Conservation (phyloP, 2,888 invertebrate genomes). For the Protophormia terraenovae region DNA sequence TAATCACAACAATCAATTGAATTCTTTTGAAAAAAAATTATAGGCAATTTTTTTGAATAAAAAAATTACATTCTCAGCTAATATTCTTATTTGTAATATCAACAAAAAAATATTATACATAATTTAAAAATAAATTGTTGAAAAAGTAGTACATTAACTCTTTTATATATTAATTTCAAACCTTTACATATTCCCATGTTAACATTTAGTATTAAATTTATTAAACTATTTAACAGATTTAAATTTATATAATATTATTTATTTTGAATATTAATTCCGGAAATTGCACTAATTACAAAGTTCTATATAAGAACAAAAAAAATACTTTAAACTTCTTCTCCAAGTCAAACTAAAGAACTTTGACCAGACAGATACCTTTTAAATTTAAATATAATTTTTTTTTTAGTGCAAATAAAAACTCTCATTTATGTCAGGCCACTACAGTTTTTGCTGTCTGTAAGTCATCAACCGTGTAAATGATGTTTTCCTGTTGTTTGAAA, state of each 20-base stretch:
- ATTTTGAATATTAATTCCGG: slow-evolving; percentile 41
- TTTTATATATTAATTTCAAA: no score
- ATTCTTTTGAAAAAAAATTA: neutral
- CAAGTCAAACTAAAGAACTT: slow-evolving; percentile 7
- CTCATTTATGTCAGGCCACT: slow-evolving; percentile 1
- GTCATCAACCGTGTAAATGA: slow-evolving; percentile 55
- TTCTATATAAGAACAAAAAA: neutral
- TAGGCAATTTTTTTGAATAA: neutral
- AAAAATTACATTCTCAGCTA: neutral
- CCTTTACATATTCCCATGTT: no score
- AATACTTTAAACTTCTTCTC: neutral
- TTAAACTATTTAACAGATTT: neutral
- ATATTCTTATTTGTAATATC: no score
- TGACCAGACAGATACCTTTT: slow-evolving; percentile 43
- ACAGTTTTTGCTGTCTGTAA: slow-evolving; percentile 8
- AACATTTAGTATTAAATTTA: neutral
- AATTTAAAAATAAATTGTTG: no score
- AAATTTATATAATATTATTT: neutral
- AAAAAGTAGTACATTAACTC: no score
- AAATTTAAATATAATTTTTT: slow-evolving; percentile 8
- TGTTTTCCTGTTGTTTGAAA: slow-evolving; percentile 54
- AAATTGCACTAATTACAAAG: slow-evolving; percentile 31
- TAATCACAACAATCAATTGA: neutral
- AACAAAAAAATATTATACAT: no score
- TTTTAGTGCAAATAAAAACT: slow-evolving; percentile 9